Evolutionary conservation across 2,888 invertebrate species (phyloP).

Genomic region (Julus scanicus): DNA sequence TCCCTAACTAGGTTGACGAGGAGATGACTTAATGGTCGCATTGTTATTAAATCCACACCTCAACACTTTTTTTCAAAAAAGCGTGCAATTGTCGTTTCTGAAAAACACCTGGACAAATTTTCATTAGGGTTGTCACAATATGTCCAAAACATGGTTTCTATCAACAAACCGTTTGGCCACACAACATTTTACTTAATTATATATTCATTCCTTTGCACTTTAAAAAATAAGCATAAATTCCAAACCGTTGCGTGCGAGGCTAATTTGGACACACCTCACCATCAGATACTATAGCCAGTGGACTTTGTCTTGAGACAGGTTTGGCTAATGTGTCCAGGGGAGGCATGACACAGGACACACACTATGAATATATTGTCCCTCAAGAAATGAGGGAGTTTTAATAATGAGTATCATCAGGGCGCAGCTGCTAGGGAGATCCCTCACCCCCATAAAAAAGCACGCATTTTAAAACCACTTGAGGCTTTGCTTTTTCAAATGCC

Average conservation of each 20-base stretch:
- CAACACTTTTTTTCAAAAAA: neutral
- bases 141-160: neutral
- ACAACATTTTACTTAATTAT: neutral
- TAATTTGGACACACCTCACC: conserved; percentile 14
- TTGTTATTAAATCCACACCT: conserved; percentile 36
- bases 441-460: conserved; percentile 39
- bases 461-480: conserved; percentile 42
- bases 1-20: conserved; percentile 52
- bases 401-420: conserved; percentile 39
- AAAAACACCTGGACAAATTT: conserved; percentile 18
- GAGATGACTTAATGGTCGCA: conserved; percentile 51
- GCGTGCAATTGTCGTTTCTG: neutral
- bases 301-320: neutral
- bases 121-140: neutral
- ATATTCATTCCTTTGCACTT: neutral
- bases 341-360: conserved; percentile 13
- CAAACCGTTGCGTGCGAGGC: neutral
- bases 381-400: conserved; percentile 25
- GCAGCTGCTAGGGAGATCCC: conserved; percentile 39
- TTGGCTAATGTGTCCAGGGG: neutral
- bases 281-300: conserved; percentile 1
- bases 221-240: neutral
- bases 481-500: conserved; percentile 19
- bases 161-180: too few species aligned
- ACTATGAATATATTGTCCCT: neutral